These are phyloP conservation scores for Cordylochernes scorpioides DNA, from an alignment of 2,888 invertebrate genomes.

Conservation along the genomic window DNA sequence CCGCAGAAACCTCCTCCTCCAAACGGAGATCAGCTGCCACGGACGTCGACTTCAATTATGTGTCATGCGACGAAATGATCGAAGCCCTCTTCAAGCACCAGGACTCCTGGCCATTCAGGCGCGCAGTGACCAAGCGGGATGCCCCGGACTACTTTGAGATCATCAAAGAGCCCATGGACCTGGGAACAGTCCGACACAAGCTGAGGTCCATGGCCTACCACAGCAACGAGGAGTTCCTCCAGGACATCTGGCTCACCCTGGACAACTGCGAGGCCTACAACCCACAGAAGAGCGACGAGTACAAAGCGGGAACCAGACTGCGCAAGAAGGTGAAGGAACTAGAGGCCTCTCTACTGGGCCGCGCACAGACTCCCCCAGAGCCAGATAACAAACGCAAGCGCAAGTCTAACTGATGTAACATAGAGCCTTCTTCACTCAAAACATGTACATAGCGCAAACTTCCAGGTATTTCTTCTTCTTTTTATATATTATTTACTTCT, in stretches of 20 bases:
- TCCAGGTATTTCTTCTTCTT: no score
- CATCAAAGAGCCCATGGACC: conserved; percentile 73
- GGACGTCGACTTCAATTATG: no score
- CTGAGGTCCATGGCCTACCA: conserved; percentile 47
- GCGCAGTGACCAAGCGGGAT: conserved; percentile 53
- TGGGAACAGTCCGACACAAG: conserved; percentile 59
- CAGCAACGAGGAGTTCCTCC: conserved; percentile 43
- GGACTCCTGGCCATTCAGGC: conserved; percentile 69
- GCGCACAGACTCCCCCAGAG: no score
- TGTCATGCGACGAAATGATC: not conserved
- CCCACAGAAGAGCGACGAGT: conserved; percentile 16
- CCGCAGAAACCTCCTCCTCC: no score
- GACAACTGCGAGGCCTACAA: conserved; percentile 74
- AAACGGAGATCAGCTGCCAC: no score
- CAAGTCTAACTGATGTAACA: no score
- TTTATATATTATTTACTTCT: no score
- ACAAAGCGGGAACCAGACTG: conserved; percentile 7
- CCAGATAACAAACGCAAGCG: no score
- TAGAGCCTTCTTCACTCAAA: no score
- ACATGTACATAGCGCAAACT: no score
- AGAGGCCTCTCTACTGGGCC: no score
- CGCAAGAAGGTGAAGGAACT: no score
- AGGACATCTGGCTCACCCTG: conserved; percentile 55
- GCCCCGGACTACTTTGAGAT: conserved; percentile 76
- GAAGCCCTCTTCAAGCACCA: conserved; percentile 29